A percentile compares a stretch with the other conserved stretches of the same genome.
Evolutionary conservation across 2,113 vertebrate genomes (phyloP).

Genomic region (Podarcis raffonei): DNA sequence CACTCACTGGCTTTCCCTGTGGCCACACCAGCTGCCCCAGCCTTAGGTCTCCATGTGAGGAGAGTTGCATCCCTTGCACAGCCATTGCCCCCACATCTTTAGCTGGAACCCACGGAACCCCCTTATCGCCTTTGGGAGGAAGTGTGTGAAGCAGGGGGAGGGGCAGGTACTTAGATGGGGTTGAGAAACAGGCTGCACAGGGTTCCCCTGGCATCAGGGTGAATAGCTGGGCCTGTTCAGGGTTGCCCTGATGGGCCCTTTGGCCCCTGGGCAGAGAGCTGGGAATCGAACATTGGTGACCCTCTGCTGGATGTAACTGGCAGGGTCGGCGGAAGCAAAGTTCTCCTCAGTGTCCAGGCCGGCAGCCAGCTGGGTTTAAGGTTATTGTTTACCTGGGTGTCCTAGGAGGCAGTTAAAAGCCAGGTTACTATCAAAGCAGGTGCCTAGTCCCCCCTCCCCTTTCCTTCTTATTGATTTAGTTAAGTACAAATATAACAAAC

Average conservation of each 20-base stretch:
- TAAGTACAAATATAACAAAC: no score
- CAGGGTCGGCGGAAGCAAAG: background rate
- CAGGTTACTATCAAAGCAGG: background rate
- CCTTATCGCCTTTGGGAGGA: background rate
- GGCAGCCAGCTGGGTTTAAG: background rate
- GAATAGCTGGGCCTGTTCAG: background rate
- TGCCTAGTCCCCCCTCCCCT: no score
- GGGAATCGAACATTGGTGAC: slow-evolving; percentile 10
- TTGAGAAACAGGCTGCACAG: background rate
- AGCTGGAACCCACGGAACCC: background rate
- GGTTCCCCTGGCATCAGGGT: background rate
- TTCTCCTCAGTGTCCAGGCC: background rate
- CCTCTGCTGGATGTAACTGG: slow-evolving; percentile 25
- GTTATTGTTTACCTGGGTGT: background rate
- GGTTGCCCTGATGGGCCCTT: background rate
- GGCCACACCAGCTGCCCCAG: background rate
- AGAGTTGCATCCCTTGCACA: no score
- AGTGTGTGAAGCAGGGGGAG: background rate
- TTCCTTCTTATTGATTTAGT: no score
- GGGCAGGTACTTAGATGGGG: background rate
- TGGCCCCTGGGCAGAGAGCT: slow-evolving; percentile 3
- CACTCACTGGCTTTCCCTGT: background rate
- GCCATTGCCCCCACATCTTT: background rate
- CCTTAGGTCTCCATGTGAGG: no score
- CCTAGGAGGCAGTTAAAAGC: background rate